Base-by-base conservation (phyloP, 2,113 vertebrate species). In the Enhydra lutris region DNA sequence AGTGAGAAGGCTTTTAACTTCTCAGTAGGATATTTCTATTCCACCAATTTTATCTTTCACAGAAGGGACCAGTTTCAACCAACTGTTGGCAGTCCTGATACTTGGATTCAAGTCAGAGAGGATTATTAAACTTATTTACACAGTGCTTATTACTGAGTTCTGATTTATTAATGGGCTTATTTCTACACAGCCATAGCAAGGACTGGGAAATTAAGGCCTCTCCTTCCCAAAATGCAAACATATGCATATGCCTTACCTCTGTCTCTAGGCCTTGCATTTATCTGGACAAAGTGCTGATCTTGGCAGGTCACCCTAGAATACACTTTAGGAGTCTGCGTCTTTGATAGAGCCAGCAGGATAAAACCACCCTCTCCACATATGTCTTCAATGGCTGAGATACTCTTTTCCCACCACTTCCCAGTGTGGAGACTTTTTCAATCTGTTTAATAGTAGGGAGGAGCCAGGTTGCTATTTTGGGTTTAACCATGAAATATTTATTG, bases 401-500 rank as follows among this genome's bases (percentile, higher is more conserved):
- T 95, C 96, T 97, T 96, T 97, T 95, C 96, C 95, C 81, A 95
- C 91, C 74, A 24, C 84, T 96, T 96, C 84, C 76, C 93, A 96
- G 69, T 39, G 31, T 73, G 87, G 96, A 94, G 92, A 96, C 78
- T 83, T 97, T 97, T 96, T 69, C 92, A 97, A 96, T 95, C 95
- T 96, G 52, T 94, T 97, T 96, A 96, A 94, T 91, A 96, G 45
- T 17, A 92, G 88, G 86, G 89, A 97, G 94, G 97, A 96, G 96
- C 87, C 96, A 97, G 90, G 80, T 95, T 97, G 84, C 94, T 97
- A 97, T 97, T 98, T 96, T 89, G 59, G 84, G 93, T 91, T 90
- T 96, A 96, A 97, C 97, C 96, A 96, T 96, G 96, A 98, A 97
- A 97, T 97, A 98, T 97, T 97, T 97, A 97, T 97, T 91, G 59